A percentile compares a stretch with the other conserved stretches of the same genome.
Evolutionary conservation across 2,797 vertebrate genomes (phyloP).

Genomic region (Mus minutoides): DNA sequence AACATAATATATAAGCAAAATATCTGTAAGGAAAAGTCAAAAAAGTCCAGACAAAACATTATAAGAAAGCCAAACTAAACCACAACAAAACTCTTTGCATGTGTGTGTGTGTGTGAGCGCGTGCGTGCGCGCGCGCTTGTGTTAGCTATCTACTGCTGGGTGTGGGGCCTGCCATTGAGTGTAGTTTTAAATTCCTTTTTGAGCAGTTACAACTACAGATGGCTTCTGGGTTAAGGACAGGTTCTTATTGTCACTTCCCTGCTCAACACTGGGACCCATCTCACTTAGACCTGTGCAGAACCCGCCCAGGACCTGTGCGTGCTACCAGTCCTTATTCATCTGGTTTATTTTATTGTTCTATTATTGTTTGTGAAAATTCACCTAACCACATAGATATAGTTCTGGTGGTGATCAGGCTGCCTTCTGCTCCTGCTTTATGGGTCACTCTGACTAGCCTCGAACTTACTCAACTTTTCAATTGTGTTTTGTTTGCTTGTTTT

Average conservation of each 20-base stretch:
- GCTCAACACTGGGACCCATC: neutral
- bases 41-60: neutral
- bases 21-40: neutral
- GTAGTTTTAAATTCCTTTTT: neutral
- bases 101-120: too few species aligned
- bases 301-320: too few species aligned
- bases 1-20: neutral
- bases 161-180: too few species aligned
- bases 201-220: neutral
- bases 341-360: neutral
- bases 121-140: neutral
- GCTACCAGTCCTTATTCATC: neutral
- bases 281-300: neutral
- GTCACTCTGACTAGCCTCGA: neutral
- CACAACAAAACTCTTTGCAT: too few species aligned
- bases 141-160: neutral
- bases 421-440: neutral
- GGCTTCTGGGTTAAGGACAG: too few species aligned
- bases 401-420: neutral
- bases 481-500: neutral
- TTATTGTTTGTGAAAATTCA: neutral
- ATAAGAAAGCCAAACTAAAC: neutral
- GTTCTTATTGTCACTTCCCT: neutral
- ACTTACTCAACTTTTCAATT: neutral
- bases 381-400: neutral